Conservation (phyloP, 2,113 vertebrate genomes). For the Chaetops frenatus region DNA sequence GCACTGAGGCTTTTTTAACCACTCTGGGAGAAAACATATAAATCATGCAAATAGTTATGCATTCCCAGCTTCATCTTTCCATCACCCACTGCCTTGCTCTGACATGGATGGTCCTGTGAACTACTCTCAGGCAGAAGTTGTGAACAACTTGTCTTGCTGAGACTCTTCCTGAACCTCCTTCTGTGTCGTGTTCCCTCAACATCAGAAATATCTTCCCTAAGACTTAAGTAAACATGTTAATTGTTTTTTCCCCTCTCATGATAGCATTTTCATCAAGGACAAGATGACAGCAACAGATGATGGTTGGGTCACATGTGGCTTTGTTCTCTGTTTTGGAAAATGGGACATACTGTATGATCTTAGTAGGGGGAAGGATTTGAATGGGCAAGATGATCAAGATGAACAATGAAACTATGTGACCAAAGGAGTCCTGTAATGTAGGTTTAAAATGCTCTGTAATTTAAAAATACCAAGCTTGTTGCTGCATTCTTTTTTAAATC, state of each 20-base stretch:
- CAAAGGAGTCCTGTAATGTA: neutral
- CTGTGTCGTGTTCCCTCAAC: neutral
- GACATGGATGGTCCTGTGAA: neutral
- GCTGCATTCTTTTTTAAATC: neutral
- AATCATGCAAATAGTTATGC: neutral
- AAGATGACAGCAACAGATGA: neutral
- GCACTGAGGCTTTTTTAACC: neutral
- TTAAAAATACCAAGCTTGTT: neutral
- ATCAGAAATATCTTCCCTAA: neutral
- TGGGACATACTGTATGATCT: neutral
- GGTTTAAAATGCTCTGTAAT: neutral
- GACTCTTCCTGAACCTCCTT: neutral
- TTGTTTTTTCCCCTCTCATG: neutral
- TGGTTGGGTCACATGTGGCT: neutral
- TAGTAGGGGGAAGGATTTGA: neutral
- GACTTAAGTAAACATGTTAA: neutral
- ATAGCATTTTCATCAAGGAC: neutral
- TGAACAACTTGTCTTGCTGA: neutral
- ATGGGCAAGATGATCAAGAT: neutral
- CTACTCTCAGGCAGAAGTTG: neutral
- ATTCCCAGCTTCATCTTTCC: neutral
- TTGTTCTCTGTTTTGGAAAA: neutral
- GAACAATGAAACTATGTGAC: neutral
- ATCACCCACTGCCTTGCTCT: neutral
- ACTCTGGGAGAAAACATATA: neutral